Conservation (phyloP, 2,797 vertebrate genomes). For the Gallinago solitaria region DNA sequence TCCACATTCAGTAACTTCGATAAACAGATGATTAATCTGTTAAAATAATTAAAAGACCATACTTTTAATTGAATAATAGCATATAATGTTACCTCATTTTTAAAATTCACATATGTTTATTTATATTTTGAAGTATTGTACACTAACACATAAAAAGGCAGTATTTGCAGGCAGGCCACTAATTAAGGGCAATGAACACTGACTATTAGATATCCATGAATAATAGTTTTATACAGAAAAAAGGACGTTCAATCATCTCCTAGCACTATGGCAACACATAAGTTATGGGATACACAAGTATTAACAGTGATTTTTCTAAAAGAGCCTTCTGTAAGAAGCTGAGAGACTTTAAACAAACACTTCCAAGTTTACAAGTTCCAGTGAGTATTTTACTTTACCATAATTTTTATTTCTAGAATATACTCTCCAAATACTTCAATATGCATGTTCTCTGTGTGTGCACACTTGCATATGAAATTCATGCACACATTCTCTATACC, state of each 20-base stretch:
- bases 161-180: not conserved
- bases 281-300: not conserved
- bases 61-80: not conserved
- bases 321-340: not conserved
- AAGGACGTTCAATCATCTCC: not conserved
- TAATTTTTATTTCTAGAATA: not conserved
- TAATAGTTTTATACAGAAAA: not conserved
- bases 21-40: not conserved
- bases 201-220: not conserved
- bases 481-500: not conserved
- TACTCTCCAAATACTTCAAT: not conserved
- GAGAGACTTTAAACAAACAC: not conserved
- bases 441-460: fast-evolving
- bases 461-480: not conserved
- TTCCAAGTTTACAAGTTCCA: not conserved
- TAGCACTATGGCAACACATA: not conserved
- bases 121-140: not conserved
- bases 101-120: not conserved
- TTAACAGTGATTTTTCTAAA: not conserved
- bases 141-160: not conserved
- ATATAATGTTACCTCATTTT: not conserved
- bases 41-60: not conserved
- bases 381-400: not conserved
- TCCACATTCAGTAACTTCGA: not conserved
- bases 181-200: not conserved